These are phyloP conservation scores for Daboia siamensis DNA, from an alignment of 2,113 vertebrate species.

Conservation along the genomic window DNA sequence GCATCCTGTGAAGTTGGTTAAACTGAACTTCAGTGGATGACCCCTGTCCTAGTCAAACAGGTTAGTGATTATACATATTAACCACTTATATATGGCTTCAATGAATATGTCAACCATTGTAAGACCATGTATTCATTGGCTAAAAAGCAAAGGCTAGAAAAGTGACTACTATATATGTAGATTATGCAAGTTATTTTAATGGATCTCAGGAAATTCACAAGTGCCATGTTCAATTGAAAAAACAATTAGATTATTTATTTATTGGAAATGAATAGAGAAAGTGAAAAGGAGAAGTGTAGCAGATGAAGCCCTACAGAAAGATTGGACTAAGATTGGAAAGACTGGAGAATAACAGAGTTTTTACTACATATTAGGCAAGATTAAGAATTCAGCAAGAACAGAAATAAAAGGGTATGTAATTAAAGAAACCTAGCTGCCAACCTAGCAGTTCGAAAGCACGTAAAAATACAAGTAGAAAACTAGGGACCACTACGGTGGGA, in stretches of 20 bases:
- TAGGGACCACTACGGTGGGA: no score
- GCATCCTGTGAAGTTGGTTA: neutral
- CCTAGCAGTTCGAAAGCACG: no score
- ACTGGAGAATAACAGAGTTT: neutral
- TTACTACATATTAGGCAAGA: neutral
- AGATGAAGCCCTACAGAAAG: neutral
- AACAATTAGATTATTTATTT: neutral
- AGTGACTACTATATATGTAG: neutral
- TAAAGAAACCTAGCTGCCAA: neutral
- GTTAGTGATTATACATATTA: neutral
- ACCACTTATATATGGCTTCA: neutral
- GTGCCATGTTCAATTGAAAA: neutral
- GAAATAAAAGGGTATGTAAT: neutral
- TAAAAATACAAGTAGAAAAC: no score
- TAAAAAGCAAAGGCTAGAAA: neutral
- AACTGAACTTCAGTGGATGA: neutral
- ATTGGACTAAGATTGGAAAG: no score
- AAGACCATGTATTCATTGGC: neutral
- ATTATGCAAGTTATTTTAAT: neutral
- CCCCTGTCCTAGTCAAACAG: neutral
- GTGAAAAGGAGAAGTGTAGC: neutral
- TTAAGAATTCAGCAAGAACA: neutral
- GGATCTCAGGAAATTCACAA: neutral
- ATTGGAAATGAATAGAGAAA: neutral
- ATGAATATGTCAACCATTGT: neutral